These are phyloP conservation scores for Notoglanidium macrostoma DNA, from an alignment of 2,797 vertebrate species.

Conservation along the genomic window DNA sequence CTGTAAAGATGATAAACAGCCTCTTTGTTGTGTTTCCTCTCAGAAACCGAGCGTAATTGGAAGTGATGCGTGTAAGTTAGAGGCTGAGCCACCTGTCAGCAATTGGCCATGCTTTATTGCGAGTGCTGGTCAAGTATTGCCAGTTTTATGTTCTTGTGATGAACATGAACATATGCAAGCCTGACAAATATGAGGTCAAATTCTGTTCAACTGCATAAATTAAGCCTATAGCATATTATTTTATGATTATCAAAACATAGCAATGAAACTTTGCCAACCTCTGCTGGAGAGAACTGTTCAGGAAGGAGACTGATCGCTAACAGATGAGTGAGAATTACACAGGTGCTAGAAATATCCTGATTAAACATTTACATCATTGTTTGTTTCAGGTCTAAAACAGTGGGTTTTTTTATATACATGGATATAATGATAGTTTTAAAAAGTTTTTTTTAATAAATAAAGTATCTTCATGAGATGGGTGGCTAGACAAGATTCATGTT, in stretches of 20 bases:
- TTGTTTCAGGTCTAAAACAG: slow-evolving; percentile 2
- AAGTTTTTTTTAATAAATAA: too few relatives aligned
- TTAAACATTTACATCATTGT: slow-evolving; percentile 25
- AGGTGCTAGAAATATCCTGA: neutral
- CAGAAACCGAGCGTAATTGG: slow-evolving; percentile 29
- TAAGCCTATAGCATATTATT: neutral
- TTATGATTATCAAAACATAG: neutral
- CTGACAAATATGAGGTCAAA: neutral
- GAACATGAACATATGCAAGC: neutral
- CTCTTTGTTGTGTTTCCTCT: slow-evolving; percentile 21
- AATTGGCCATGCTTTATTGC: slow-evolving; percentile 38
- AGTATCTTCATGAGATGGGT: too few relatives aligned
- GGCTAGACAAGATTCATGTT: neutral
- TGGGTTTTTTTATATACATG: neutral
- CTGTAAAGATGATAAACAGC: slow-evolving; percentile 31
- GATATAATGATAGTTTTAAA: neutral
- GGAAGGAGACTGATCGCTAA: slow-evolving; percentile 9
- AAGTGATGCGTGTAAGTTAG: slow-evolving; percentile 38
- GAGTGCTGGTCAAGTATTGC: slow-evolving; percentile 4
- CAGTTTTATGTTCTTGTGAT: neutral
- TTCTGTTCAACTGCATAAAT: neutral
- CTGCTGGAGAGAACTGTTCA: neutral
- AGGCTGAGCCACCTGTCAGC: slow-evolving; percentile 47
- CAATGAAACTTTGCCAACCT: neutral
- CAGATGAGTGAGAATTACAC: slow-evolving; percentile 25